Evolutionary conservation across 2,113 vertebrate genomes (phyloP).

Genomic region (human (Homo sapiens)): GRCh38 chr5:166027001-166027500

Average conservation of each 20-base stretch:
- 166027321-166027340: not conserved
- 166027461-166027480: not conserved
- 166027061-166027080: not conserved
- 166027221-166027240: not conserved
- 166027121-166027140: not conserved
- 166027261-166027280: not conserved
- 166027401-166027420: not conserved
- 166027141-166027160: not conserved
- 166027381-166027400: not conserved
- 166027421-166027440: not conserved
- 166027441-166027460: not conserved
- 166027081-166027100: not conserved
- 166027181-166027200: not conserved
- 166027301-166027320: not conserved
- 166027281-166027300: not conserved
- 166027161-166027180: not conserved
- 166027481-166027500: not conserved
- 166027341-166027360: not conserved
- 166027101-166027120: not conserved
- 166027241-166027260: no score
- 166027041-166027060: not conserved
- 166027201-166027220: not conserved
- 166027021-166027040: not conserved
- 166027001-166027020: not conserved
- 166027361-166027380: not conserved